Evolutionary conservation across 2,888 invertebrate genomes (phyloP).

Genomic region (Watsonalla cultraria): DNA sequence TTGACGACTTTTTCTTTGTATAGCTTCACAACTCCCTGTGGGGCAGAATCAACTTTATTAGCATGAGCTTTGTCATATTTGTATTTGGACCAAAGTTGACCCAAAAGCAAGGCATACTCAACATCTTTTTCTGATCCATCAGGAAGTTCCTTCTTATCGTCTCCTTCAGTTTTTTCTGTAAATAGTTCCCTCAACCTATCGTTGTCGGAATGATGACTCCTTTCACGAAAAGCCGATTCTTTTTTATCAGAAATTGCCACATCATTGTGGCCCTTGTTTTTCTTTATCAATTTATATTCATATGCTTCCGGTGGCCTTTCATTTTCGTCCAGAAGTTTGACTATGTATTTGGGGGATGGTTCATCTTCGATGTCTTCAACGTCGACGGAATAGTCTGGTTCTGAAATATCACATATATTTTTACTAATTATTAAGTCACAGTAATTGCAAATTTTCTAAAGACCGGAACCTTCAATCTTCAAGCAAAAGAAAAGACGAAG

Average conservation of each 20-base stretch:
- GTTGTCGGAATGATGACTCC: constrained; percentile 61
- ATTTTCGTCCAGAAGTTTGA: constrained; percentile 57
- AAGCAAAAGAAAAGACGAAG: not conserved
- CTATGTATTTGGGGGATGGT: constrained; percentile 53
- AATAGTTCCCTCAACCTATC: constrained; percentile 63
- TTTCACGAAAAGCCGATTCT: constrained; percentile 68
- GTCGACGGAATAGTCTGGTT: constrained; percentile 57
- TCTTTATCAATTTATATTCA: constrained; percentile 76
- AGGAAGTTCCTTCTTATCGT: constrained; percentile 45
- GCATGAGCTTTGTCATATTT: constrained; percentile 61
- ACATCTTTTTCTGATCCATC: constrained; percentile 62
- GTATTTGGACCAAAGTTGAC: constrained; percentile 79
- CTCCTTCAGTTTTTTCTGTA: constrained; percentile 50
- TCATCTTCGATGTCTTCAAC: constrained; percentile 57
- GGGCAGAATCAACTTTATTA: constrained; percentile 47
- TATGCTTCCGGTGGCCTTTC: constrained; percentile 74
- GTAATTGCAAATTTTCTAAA: not conserved
- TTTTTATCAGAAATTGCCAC: constrained; percentile 31
- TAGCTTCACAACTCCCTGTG: constrained; percentile 66
- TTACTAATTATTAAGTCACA: not conserved
- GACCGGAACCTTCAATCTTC: no score
- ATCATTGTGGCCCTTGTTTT: constrained; percentile 55
- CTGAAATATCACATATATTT: constrained; percentile 33
- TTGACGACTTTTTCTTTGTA: constrained; percentile 69
- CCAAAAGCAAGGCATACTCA: constrained; percentile 75